Evolutionary conservation across 2,113 vertebrate genomes (phyloP), one percentile per base, ranked within the genome.

Genomic region (Microcebus jonahi): DNA sequence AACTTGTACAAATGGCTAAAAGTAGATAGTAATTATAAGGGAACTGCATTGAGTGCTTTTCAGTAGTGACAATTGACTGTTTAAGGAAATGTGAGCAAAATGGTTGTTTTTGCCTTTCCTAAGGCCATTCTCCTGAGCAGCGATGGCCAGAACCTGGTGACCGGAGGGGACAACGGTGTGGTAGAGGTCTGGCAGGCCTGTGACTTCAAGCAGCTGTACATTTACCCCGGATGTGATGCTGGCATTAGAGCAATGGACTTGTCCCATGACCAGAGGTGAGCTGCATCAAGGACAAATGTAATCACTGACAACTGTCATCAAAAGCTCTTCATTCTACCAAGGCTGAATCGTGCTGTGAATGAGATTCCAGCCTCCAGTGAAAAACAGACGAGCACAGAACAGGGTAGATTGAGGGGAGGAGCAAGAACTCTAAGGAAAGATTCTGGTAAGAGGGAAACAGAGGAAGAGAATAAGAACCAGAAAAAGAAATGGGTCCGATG

Each of bases 141-240:
- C 0, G 99, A 99, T 67, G 99, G 99, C 39, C 99, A 99, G 98
- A 99, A 99, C 97, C 97, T 99, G 98, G 99, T 99, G 98, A 99
- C 99, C 0, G 99, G 99, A n/a, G 99, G 99, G 23, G 99, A 99
- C 97, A 99, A 99, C 6, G 99, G 99, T 10, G 99, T 99, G 67
- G 99, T 99, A 89, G 99, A 99, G 98, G 99, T 99, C 94, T 99
- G 99, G 99, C 99, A 99, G 97, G 99, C 99, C 77, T 99, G 99
- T 87, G 99, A 99, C 98, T 99, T 99, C 98, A 99, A 99, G 97
- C 99, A 99, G 98, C 99, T 99, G 91, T 99, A 99, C 98, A 99
- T 99, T 98, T 99, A 99, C 97, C 99, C 99, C 0, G 99, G 99
- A 93, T 99, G 99, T 97, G 99, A 99, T 96, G 99, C 99, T 63